Evolutionary conservation across 2,888 invertebrate species (phyloP), one percentile per base, ranked within the genome.

Genomic region (Bombyx huttoni): DNA sequence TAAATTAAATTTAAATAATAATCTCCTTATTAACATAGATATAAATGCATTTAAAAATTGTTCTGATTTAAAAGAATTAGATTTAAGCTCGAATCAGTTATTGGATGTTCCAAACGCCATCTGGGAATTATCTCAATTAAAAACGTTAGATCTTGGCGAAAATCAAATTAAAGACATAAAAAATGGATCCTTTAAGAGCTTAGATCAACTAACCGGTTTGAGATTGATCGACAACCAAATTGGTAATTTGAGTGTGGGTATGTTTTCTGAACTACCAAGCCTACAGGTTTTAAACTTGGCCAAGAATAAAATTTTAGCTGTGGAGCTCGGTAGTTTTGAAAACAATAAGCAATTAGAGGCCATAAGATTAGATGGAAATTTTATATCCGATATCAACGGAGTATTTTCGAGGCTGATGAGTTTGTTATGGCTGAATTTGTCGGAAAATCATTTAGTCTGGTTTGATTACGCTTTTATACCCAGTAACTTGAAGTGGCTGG

Each of bases 391-490:
- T 77, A 94, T 97, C 60, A 96, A 97, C 78, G 96, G 96, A 24
- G 94, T 96, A 55, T 95, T 97, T 77, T 93, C 96, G 12, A 93
- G 95, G 35, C 87, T 97, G 54, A 90, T 94, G 34, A 94, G 93
- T 62, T 89, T 97, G 53, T 83, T 96, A 64, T 94, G 96, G 94
- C 86, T 97, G 51, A 97, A 97, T 86, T 90, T 97, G 49, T 96
- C 96, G 8, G 95, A 96, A 79, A 97, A 97, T 84, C 95, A 95
- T 80, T 89, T 97, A 67, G 94, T 95, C 49, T 96, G 96, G 95
- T 97, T 97, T 80, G 97, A 97, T 79, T 97, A 96, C 68, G 96
- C 96, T 33, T 95, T 97, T 70, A 93, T 97, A 62, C 96, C 97
- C 1, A 93, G 92, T 58, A 95, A 95, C 75, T 89, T 97, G 46